Conservation (phyloP, 2,113 vertebrate genomes). For the Channa maculata region DNA sequence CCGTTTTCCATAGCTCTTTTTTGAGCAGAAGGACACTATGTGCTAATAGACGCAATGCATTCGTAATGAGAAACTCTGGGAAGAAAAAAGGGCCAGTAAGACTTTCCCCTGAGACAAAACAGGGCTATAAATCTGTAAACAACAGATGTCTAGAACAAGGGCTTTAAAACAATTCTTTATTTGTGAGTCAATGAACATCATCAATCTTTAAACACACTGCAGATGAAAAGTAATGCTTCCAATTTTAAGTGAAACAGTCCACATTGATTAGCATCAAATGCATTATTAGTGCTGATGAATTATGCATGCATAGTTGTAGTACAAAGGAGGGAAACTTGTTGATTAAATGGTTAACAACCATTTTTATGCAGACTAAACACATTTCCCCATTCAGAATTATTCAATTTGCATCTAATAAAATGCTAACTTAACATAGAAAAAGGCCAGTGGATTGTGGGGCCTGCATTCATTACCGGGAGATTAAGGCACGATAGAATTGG, state of each 20-base stretch:
- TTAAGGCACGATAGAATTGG: conserved; percentile 53
- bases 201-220: conserved; percentile 59
- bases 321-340: conserved; percentile 54
- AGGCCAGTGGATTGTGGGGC: conserved; percentile 45
- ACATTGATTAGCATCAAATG: conserved; percentile 59
- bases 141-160: conserved; percentile 60
- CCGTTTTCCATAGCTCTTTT: conserved; percentile 52
- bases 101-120: conserved; percentile 42
- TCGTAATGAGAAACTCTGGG: conserved; percentile 42
- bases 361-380: conserved; percentile 64
- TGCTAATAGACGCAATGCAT: conserved; percentile 59
- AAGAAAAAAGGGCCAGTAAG: conserved; percentile 41
- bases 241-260: conserved; percentile 45
- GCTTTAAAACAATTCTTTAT: conserved; percentile 58
- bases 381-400: conserved; percentile 60
- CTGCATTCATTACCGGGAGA: conserved; percentile 50
- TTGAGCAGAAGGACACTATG: conserved; percentile 49
- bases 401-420: conserved; percentile 74
- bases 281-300: conserved; percentile 60
- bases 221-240: conserved; percentile 50
- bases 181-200: conserved; percentile 55
- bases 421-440: conserved; percentile 72
- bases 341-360: conserved; percentile 61
- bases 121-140: conserved; percentile 66
- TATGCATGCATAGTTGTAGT: conserved; percentile 57